Base-by-base conservation (phyloP, 2,797 vertebrate species). In the Calcarius lapponicus region DNA sequence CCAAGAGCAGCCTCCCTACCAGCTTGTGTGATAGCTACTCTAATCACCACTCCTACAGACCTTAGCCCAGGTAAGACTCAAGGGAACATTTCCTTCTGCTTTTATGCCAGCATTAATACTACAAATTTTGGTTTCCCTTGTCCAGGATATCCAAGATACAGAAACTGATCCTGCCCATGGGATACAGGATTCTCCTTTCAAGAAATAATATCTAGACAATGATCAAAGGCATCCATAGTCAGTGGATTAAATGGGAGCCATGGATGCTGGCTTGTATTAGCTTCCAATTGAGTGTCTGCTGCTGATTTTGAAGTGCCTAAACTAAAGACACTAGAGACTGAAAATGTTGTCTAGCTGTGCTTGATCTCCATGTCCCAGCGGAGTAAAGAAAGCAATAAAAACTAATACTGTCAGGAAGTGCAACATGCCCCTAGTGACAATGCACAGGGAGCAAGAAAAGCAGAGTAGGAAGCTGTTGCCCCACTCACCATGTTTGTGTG, bases 241-340 rank as follows among this genome's bases (percentile, higher is more conserved):
- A 76, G 71, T 70, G 69, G 74, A 69, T 86, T 74, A 85, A 90
- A 70, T 64, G 67, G n/a, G 42, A 95, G 31, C 53, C 92, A 24
- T 81, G 62, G 51, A 65, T 81, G 62, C 48, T 86, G 80, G 31
- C 38, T 90, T 21, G 13, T 61, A 76, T 42, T 53, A 80, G 64
- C 43, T 86, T 87, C 65, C 43, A 71, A 25, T 67, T 71, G 69
- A 71, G 79, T 89, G 80, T 62, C 48, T 87, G 50, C 72, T 78
- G 65, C 69, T 83, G 90, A 80, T 83, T 88, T 86, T 73, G 50
- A 92, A 78, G 85, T 90, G 86, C 78, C 61, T 93, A 60, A 90
- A 73, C 67, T 86, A 60, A 90, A 69, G 80, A 57, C 50, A 73
- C 21, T 18, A 45, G 48, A 86, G 31, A 34, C 17, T 67, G 53